Evolutionary conservation across 2,888 invertebrate species (phyloP).

Genomic region (Tetramorium bicarinatum): DNA sequence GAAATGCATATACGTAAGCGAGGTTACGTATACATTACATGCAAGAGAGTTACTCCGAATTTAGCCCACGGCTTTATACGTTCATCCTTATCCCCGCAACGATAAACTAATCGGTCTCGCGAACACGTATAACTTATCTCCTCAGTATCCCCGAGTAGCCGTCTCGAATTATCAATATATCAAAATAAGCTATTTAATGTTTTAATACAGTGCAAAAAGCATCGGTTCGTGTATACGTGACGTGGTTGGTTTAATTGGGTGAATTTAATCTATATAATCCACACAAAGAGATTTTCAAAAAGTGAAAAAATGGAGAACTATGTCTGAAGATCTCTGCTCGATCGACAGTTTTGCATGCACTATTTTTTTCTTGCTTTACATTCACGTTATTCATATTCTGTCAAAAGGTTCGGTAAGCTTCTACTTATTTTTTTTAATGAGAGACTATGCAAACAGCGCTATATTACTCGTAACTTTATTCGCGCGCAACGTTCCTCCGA

Average conservation of each 20-base stretch:
- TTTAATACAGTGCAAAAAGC: slow-evolving; percentile 3
- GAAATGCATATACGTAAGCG: slow-evolving; percentile 48
- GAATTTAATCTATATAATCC: not conserved
- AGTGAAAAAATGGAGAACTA: not conserved
- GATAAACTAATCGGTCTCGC: slow-evolving; percentile 60
- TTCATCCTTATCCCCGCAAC: slow-evolving; percentile 49
- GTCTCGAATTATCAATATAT: slow-evolving; percentile 8
- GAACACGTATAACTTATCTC: slow-evolving; percentile 48
- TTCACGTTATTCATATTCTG: not conserved
- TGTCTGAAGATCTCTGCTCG: not conserved
- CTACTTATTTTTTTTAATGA: not conserved
- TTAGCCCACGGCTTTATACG: slow-evolving; percentile 47
- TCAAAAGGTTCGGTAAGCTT: slow-evolving; percentile 7
- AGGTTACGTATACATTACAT: slow-evolving; percentile 36
- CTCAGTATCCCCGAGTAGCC: not conserved
- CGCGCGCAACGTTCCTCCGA: slow-evolving; percentile 35
- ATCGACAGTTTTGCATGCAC: not conserved
- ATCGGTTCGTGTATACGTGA: not conserved
- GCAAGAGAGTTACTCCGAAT: slow-evolving; percentile 28
- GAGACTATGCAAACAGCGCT: slow-evolving; percentile 5
- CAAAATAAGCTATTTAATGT: not conserved
- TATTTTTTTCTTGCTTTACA: not conserved
- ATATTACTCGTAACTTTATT: slow-evolving; percentile 25
- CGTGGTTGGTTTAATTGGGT: not conserved
- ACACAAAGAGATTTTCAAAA: not conserved